Evolutionary conservation across 2,797 vertebrate genomes (phyloP), one percentile per base, ranked within the genome.

Genomic region (Hydrolagus colliei): DNA sequence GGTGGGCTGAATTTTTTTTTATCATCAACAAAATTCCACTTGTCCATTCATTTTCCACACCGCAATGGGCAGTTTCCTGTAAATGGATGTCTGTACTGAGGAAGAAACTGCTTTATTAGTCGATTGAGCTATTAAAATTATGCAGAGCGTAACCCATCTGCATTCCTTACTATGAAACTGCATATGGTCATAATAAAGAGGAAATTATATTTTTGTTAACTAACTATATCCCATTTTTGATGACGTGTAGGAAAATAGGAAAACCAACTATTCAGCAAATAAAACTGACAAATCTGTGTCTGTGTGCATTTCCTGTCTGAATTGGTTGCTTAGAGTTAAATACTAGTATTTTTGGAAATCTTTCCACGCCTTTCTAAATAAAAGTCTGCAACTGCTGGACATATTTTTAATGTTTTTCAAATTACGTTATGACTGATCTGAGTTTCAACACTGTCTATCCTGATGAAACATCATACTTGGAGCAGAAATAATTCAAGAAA

Each of bases 121-220:
- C n/a, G 6, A 18, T 2, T 20, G 18, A 10, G 41, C 41, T 52
- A 52, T 61, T 59, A 77, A n/a, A 18, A 18, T 72, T 18, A n/a
- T 72, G 22, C 41, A 77, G 16, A 12, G 2, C 59, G 74, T 52
- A 7, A 76, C n/a, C 8, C 59, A 59, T 52, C 14, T 77, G 52
- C 61, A 14, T 11, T 61, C 41, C 61, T 61, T 11, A 61, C 9
- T 59, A 16, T n/a, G 61, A 77, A 77, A 20, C 32, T 76, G 41
- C 8, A 12, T 22, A 41, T 74, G 32, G 16, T 16, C 61, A 61
- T n/a, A 59, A 77, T 61, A 20, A 61, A n/a, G 61, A n/a, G 20
- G 41, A 61, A 77, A 77, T 77, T 18, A 20, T 59, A 59, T n/a
- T 59, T 61, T 77, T 77, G 75, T 16, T 77, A 77, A n/a, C 61